These are phyloP conservation scores for Sminthurides aquaticus DNA, from an alignment of 2,888 invertebrate species.

Conservation along the genomic window DNA sequence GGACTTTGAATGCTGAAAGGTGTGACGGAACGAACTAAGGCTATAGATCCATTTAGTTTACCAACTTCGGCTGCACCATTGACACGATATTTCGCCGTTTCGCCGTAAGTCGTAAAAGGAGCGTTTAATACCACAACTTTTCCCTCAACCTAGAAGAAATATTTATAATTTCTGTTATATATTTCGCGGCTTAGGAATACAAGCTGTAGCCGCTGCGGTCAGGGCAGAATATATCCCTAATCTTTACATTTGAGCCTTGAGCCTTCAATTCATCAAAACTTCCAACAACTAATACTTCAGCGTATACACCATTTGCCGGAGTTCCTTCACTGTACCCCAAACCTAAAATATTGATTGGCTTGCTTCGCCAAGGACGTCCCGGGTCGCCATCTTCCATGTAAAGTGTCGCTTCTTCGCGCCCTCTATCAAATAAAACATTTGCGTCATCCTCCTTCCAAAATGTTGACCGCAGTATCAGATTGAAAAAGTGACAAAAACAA, in stretches of 20 bases:
- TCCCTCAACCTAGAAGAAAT: constrained; percentile 52
- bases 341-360: constrained; percentile 31
- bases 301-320: constrained; percentile 32
- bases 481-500: not conserved
- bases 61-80: constrained; percentile 63
- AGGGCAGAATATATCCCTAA: not conserved
- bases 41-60: constrained; percentile 66
- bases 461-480: no score
- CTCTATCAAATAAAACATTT: constrained; percentile 1
- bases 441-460: no score
- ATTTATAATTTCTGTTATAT: no score
- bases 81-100: constrained; percentile 59
- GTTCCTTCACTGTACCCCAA: constrained; percentile 39
- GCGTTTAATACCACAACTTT: constrained; percentile 74
- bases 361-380: constrained; percentile 9
- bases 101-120: constrained; percentile 50
- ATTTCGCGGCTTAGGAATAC: not conserved
- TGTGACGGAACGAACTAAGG: constrained; percentile 62
- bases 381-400: not conserved
- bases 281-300: constrained; percentile 39
- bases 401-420: not conserved
- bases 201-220: no score
- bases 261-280: constrained; percentile 34
- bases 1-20: constrained; percentile 69
- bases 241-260: constrained; percentile 8